Percentiles rank a stretch among this genome's conserved stretches.
These are phyloP conservation scores for Daboia siamensis DNA, from an alignment of 2,113 vertebrate species.

Conservation along the genomic window DNA sequence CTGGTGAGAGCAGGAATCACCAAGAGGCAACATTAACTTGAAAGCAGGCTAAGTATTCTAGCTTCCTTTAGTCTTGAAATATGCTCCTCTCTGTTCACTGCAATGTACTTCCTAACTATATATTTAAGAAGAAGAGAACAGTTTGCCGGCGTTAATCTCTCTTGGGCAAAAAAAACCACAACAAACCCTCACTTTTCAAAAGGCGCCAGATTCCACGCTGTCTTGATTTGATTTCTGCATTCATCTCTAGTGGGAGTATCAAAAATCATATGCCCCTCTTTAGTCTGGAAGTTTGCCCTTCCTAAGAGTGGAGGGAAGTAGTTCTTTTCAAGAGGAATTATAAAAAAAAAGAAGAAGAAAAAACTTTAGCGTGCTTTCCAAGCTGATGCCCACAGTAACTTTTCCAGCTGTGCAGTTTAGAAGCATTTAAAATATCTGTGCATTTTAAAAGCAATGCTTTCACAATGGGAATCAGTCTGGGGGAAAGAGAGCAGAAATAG, in stretches of 20 bases:
- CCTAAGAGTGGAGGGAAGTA: constrained; percentile 61
- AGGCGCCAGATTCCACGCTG: constrained; percentile 52
- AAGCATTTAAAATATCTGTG: constrained; percentile 35
- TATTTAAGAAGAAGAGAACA: constrained; percentile 41
- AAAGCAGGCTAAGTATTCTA: not conserved
- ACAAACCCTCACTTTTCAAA: constrained; percentile 47
- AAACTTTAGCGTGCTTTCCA: constrained; percentile 43
- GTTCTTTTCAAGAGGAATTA: constrained; percentile 60
- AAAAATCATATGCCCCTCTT: constrained; percentile 56
- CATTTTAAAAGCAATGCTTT: constrained; percentile 3
- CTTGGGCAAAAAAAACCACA: constrained; percentile 43
- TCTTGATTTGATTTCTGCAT: constrained; percentile 55
- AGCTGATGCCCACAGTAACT: constrained; percentile 32
- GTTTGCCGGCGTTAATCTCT: constrained; percentile 32
- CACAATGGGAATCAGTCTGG: not conserved
- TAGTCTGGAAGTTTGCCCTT: constrained; percentile 59
- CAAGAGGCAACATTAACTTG: not conserved
- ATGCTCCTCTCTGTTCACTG: not conserved
- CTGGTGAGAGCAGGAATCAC: not conserved
- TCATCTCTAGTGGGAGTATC: constrained; percentile 63
- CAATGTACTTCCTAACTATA: constrained; percentile 29
- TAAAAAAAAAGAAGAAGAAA: not conserved
- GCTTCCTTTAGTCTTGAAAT: constrained; percentile 1
- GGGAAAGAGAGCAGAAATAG: not conserved
- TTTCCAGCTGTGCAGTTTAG: constrained; percentile 28